A percentile compares a stretch with the other conserved stretches of the same genome.
Conservation (phyloP, 1,140 invertebrate genomes). For the Ganaspis sp. region DNA sequence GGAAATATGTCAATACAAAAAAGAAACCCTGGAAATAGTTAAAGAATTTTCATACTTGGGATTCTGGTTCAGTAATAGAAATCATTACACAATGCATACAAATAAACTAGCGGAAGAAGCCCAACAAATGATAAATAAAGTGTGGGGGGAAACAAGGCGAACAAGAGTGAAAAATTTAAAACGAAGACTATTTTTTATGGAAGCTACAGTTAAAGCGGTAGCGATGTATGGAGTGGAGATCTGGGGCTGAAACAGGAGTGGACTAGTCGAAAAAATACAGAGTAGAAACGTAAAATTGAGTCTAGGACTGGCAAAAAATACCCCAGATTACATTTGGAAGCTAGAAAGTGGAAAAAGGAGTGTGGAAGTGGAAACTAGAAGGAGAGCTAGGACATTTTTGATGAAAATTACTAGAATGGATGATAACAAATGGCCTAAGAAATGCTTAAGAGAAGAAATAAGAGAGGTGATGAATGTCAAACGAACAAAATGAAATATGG, state of each 20-base stretch:
- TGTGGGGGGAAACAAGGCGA: conserved; percentile 24
- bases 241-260: conserved; percentile 22
- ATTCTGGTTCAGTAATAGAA: background rate
- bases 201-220: background rate
- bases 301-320: no score
- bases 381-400: background rate
- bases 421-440: no score
- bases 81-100: background rate
- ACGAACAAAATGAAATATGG: no score
- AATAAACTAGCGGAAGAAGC: background rate
- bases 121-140: no score
- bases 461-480: no score
- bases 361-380: background rate
- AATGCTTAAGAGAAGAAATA: no score
- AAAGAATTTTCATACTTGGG: conserved; percentile 26
- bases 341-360: no score
- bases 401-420: no score
- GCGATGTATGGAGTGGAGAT: conserved; percentile 1
- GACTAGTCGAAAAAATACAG: background rate
- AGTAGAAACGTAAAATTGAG: no score
- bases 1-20: background rate
- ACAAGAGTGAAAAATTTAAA: background rate
- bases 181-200: background rate
- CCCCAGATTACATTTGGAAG: no score
- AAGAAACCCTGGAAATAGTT: background rate